These are phyloP conservation scores for Spatulosminthurus flaviceps DNA, from an alignment of 2,888 invertebrate genomes.

Conservation along the genomic window DNA sequence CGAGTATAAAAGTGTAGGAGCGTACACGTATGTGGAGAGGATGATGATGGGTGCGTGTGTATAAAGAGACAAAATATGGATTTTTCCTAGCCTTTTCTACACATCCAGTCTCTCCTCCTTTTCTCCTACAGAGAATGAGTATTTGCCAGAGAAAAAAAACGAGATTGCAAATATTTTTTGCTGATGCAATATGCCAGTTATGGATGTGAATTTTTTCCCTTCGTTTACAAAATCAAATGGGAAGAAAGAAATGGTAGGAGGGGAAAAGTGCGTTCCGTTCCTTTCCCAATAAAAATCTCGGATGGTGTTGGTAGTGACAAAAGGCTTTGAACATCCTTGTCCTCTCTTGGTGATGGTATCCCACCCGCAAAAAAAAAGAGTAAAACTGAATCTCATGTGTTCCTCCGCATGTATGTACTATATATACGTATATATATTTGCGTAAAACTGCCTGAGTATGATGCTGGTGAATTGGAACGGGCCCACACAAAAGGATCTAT, in stretches of 20 bases:
- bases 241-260: not conserved
- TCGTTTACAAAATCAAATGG: not conserved
- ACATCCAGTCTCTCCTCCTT: too few relatives aligned
- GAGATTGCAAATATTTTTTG: conserved; percentile 18
- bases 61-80: too few relatives aligned
- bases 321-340: not conserved
- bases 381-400: not conserved
- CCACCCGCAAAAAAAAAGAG: not conserved
- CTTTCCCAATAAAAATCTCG: not conserved
- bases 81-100: too few relatives aligned
- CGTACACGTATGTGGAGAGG: too few relatives aligned
- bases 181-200: conserved; percentile 9
- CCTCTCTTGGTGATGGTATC: not conserved
- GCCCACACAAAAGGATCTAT: conserved; percentile 40
- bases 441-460: not conserved
- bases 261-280: not conserved
- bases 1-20: too few relatives aligned
- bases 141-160: not conserved
- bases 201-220: not conserved
- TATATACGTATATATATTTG: not conserved
- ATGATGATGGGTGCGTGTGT: too few relatives aligned
- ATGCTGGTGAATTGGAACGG: conserved; percentile 39
- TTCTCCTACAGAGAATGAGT: too few relatives aligned
- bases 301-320: conserved; percentile 1
- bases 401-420: not conserved